Conservation (phyloP, 92 coral and sea anemone genomes). For the Diadumene lineata region DNA sequence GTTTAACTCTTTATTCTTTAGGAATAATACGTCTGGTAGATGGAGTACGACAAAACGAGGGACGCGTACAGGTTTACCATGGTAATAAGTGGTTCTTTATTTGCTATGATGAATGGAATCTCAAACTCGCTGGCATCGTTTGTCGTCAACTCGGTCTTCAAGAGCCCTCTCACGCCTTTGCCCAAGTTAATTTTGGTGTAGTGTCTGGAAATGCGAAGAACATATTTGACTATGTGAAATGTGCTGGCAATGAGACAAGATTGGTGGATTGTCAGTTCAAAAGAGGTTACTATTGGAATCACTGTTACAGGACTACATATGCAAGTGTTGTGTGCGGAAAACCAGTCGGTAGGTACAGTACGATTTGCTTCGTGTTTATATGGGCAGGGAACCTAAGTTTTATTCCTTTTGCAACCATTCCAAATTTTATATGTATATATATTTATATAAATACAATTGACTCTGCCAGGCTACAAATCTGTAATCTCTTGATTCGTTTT, state of each 20-base stretch:
- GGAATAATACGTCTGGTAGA: background rate
- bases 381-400: background rate
- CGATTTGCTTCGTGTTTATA: background rate
- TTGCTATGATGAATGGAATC: background rate
- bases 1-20: background rate
- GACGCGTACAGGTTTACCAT: background rate
- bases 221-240: background rate
- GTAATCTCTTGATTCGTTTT: too few relatives aligned
- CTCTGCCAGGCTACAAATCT: too few relatives aligned
- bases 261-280: background rate
- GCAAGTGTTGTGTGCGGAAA: constrained; percentile 13
- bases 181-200: background rate
- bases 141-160: background rate
- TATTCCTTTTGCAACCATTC: too few relatives aligned
- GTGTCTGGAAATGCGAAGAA: background rate
- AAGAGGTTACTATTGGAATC: background rate
- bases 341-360: background rate
- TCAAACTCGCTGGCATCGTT: background rate
- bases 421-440: too few relatives aligned
- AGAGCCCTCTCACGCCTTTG: background rate
- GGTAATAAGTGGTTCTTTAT: background rate
- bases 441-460: too few relatives aligned
- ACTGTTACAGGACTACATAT: background rate
- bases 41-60: constrained; percentile 1
- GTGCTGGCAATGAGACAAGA: background rate